Evolutionary conservation across 2,888 invertebrate genomes (phyloP).

Genomic region (Mesochorus sp.): DNA sequence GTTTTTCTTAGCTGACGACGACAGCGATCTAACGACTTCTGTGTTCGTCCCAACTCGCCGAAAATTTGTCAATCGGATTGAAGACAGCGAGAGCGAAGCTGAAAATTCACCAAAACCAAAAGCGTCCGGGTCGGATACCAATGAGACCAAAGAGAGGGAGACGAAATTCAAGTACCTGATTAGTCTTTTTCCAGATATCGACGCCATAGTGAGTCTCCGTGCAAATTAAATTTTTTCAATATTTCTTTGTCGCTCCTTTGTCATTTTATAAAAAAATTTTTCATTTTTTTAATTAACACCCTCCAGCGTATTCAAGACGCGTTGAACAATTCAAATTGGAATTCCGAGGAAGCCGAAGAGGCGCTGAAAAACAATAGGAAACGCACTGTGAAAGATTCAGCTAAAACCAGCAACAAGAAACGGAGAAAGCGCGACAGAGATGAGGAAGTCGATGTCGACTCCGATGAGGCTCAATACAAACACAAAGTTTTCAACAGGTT

Average conservation of each 20-base stretch:
- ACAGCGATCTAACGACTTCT: slow-evolving; percentile 74
- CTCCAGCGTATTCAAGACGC: slow-evolving; percentile 76
- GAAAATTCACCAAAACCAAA: slow-evolving; percentile 68
- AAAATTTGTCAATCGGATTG: slow-evolving; percentile 76
- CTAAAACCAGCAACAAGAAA: slow-evolving; percentile 76
- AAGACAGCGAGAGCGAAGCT: slow-evolving; percentile 78
- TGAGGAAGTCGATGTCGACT: slow-evolving; percentile 86
- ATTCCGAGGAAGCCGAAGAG: slow-evolving; percentile 71
- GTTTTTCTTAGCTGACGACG: slow-evolving; percentile 76
- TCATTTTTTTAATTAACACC: too few species aligned
- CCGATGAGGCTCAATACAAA: slow-evolving; percentile 83
- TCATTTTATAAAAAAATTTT: too few species aligned
- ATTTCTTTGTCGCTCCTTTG: neutral
- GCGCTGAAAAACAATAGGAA: slow-evolving; percentile 63
- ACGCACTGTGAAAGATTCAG: slow-evolving; percentile 61
- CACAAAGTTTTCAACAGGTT: slow-evolving; percentile 88
- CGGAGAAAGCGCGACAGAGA: slow-evolving; percentile 83
- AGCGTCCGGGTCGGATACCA: slow-evolving; percentile 63
- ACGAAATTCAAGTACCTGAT: slow-evolving; percentile 84
- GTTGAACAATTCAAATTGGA: slow-evolving; percentile 73
- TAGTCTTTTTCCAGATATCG: slow-evolving; percentile 86
- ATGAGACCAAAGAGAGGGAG: slow-evolving; percentile 72
- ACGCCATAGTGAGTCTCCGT: slow-evolving; percentile 83
- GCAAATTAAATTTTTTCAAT: neutral
- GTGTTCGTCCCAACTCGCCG: slow-evolving; percentile 73